A percentile compares a stretch with the other conserved stretches of the same genome.
Evolutionary conservation across 2,797 vertebrate species (phyloP).

Genomic region (Megalops cyprinoides): DNA sequence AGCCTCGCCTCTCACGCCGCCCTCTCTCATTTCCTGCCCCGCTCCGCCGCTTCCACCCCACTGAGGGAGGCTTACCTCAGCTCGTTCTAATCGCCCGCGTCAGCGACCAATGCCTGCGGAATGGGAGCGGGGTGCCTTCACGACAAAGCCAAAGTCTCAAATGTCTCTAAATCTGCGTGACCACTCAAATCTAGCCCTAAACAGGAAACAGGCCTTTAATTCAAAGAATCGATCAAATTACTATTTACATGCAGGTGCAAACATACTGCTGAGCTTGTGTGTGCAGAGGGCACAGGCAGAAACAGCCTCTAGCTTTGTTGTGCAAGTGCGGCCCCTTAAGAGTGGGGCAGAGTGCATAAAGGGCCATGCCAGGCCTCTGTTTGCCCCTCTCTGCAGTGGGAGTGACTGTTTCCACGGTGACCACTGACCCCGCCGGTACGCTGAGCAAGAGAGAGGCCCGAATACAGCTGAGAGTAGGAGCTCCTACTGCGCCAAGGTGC

Average conservation of each 20-base stretch:
- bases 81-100: not conserved
- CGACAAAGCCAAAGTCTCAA: not conserved
- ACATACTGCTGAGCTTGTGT: not conserved
- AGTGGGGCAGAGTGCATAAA: not conserved
- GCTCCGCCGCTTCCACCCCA: too few relatives aligned
- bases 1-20: not conserved
- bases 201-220: not conserved
- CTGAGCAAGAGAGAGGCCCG: too few relatives aligned
- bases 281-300: not conserved
- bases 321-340: not conserved
- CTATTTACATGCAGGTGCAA: not conserved
- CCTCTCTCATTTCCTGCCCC: not conserved
- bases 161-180: not conserved
- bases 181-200: not conserved
- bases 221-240: not conserved
- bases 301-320: not conserved
- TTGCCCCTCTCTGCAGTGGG: too few relatives aligned
- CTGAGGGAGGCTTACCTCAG: slow-evolving; percentile 1
- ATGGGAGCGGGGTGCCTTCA: not conserved
- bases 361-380: too few relatives aligned
- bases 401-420: too few relatives aligned
- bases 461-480: too few relatives aligned
- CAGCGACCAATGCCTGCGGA: not conserved
- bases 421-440: too few relatives aligned
- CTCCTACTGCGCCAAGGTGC: not conserved